Percentiles rank a stretch among this genome's conserved stretches.
phyloP scores from a whole-genome alignment of 2,113 vertebrate species.

The Cettia cetti region DNA sequence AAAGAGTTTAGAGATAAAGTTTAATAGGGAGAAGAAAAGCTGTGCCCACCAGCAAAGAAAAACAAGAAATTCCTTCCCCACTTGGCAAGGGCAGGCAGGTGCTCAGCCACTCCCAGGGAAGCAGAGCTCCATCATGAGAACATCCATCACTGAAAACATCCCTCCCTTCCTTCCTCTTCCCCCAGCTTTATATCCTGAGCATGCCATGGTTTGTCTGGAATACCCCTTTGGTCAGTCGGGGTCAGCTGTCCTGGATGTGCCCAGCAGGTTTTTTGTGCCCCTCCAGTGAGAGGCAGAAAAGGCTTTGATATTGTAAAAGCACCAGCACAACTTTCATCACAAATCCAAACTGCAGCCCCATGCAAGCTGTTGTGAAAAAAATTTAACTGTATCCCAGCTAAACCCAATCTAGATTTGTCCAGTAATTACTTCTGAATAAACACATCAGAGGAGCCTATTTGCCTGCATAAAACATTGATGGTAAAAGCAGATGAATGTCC shows the following conservation, averaged over 20 bases:
- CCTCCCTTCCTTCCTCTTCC: neutral
- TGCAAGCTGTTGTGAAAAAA: neutral
- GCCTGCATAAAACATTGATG: neutral
- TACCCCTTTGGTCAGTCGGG: neutral
- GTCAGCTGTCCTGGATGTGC: neutral
- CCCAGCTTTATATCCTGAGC: neutral
- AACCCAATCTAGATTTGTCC: neutral
- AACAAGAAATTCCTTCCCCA: neutral
- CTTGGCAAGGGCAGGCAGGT: neutral
- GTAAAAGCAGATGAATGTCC: neutral
- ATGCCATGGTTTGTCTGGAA: neutral
- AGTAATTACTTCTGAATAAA: neutral
- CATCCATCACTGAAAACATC: neutral
- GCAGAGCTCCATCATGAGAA: neutral
- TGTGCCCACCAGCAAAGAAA: neutral
- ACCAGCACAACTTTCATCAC: neutral
- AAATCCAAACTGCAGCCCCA: neutral
- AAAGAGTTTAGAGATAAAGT: neutral
- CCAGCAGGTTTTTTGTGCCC: rapidly evolving
- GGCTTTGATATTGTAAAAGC: neutral
- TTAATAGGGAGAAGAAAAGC: neutral
- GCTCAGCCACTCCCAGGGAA: neutral
- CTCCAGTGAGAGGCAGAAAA: neutral
- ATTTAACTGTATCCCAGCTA: neutral
- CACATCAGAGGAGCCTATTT: neutral